phyloP scores from a whole-genome alignment of 2,113 vertebrate species.

The Herpetotheres cachinnans region DNA sequence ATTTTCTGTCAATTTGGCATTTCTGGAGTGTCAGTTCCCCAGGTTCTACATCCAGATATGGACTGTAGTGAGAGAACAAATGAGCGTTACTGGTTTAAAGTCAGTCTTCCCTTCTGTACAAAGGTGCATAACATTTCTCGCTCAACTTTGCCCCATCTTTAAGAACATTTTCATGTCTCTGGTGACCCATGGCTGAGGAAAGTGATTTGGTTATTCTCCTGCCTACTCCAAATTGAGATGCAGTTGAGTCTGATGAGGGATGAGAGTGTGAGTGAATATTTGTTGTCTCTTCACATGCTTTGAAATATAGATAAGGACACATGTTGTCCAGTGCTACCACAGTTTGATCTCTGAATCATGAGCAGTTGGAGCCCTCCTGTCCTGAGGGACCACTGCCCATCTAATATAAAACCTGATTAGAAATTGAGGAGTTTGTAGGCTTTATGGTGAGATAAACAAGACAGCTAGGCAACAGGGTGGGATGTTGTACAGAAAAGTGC shows the following conservation, averaged over 20 bases:
- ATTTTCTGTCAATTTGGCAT: neutral
- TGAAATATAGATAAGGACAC: neutral
- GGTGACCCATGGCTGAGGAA: neutral
- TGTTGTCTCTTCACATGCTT: neutral
- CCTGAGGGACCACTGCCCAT: neutral
- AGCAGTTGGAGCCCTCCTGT: neutral
- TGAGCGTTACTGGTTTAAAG: neutral
- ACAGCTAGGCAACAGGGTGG: neutral
- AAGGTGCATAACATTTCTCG: neutral
- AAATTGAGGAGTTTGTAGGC: neutral
- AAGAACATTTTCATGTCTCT: neutral
- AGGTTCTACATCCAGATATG: neutral
- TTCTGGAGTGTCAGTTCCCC: neutral
- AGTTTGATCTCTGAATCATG: neutral
- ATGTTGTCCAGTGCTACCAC: neutral
- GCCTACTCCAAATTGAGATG: neutral
- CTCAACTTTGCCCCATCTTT: neutral
- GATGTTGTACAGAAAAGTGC: neutral
- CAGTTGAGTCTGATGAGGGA: neutral
- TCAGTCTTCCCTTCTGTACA: neutral
- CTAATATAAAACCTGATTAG: neutral
- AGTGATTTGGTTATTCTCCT: neutral
- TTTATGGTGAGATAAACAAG: neutral
- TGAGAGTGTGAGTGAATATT: neutral
- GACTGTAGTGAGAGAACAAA: neutral